These are phyloP conservation scores for Tridacna crocea DNA, from an alignment of 2,888 invertebrate genomes.

Conservation along the genomic window DNA sequence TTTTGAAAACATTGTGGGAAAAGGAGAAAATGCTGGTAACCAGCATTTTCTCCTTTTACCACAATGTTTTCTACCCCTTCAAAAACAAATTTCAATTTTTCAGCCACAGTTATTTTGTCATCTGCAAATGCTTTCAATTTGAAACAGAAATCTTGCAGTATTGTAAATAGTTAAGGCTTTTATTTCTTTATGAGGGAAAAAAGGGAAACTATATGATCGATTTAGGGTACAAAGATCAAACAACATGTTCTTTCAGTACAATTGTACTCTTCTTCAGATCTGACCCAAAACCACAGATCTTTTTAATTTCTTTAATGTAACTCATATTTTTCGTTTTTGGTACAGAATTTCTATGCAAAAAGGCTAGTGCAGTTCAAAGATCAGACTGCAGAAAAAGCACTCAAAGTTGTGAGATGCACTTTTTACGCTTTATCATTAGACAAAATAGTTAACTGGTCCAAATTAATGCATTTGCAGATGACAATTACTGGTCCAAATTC, in stretches of 20 bases:
- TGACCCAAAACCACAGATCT: not conserved
- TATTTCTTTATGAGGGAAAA: no score
- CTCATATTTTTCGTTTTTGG: not conserved
- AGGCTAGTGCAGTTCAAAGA: not conserved
- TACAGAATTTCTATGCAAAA: no score
- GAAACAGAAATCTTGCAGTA: not conserved
- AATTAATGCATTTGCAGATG: no score
- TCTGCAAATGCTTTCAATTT: not conserved
- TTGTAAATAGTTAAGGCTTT: not conserved
- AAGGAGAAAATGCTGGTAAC: not conserved
- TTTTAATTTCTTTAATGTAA: not conserved
- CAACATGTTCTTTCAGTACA: not conserved
- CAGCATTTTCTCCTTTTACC: not conserved
- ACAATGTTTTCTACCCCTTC: slow-evolving; percentile 7
- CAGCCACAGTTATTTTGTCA: not conserved
- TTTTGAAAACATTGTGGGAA: not conserved
- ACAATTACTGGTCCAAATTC: no score
- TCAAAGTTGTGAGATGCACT: no score
- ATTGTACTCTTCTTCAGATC: not conserved
- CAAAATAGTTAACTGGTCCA: no score
- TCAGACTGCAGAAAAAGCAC: not conserved
- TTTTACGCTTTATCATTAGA: no score
- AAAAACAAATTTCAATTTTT: not conserved
- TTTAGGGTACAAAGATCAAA: not conserved
- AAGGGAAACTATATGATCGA: not conserved